Evolutionary conservation across 2,113 vertebrate species (phyloP).

Genomic region (Opisthocomus hoazin): DNA sequence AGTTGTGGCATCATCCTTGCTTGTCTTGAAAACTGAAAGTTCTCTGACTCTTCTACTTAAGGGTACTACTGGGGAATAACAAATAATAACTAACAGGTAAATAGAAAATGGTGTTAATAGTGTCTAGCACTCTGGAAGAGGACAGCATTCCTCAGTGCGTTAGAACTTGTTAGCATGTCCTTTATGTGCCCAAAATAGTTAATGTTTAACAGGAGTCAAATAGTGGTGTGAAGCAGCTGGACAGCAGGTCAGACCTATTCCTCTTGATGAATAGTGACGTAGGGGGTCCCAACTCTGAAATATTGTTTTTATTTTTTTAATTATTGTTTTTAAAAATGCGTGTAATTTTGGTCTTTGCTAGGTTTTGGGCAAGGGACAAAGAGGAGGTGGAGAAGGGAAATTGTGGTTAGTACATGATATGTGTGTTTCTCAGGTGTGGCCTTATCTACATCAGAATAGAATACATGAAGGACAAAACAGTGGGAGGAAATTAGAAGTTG

Average conservation of each 20-base stretch:
- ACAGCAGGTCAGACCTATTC: fast-evolving
- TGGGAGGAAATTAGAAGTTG: not conserved
- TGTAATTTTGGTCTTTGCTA: not conserved
- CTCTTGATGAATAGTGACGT: not conserved
- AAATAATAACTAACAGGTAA: not conserved
- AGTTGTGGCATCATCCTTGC: not conserved
- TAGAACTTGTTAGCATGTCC: not conserved
- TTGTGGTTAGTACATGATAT: not conserved
- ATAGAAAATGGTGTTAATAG: not conserved
- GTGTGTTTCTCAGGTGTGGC: not conserved
- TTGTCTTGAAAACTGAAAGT: not conserved
- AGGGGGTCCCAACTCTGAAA: not conserved
- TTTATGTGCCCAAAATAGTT: not conserved
- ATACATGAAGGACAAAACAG: fast-evolving
- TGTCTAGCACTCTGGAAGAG: not conserved
- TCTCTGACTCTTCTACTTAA: not conserved
- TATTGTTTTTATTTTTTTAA: not conserved
- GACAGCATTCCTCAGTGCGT: not conserved
- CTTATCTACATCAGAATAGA: not conserved
- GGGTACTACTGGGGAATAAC: not conserved
- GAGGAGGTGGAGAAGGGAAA: not conserved
- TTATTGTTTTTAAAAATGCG: not conserved
- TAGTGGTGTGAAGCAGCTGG: not conserved
- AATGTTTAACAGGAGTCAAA: not conserved
- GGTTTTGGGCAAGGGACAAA: not conserved